These are phyloP conservation scores for Selenia dentaria DNA, from an alignment of 2,888 invertebrate genomes.

Conservation along the genomic window DNA sequence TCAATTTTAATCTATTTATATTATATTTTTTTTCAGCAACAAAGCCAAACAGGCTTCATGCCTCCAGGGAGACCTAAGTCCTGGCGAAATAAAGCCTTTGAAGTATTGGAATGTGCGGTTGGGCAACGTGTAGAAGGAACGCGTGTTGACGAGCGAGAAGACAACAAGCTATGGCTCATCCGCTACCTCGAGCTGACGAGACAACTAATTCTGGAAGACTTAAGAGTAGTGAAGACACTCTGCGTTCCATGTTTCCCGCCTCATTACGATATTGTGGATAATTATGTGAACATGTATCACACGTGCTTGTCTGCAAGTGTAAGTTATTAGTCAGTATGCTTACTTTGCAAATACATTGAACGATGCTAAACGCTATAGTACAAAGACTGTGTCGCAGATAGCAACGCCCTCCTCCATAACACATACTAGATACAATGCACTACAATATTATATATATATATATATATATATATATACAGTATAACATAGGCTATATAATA, in stretches of 20 bases:
- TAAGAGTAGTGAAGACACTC: conserved; percentile 94
- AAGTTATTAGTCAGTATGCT: conserved; percentile 57
- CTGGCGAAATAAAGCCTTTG: conserved; percentile 95
- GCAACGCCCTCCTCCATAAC: too few relatives aligned
- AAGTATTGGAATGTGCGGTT: conserved; percentile 91
- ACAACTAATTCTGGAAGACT: conserved; percentile 94
- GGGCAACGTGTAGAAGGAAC: conserved; percentile 96
- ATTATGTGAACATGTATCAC: conserved; percentile 97
- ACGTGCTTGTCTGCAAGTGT: conserved; percentile 92
- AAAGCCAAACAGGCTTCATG: conserved; percentile 93
- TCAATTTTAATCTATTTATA: too few relatives aligned
- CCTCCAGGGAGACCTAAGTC: conserved; percentile 97
- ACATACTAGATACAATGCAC: too few relatives aligned
- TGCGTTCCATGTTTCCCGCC: conserved; percentile 98
- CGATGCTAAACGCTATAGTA: too few relatives aligned
- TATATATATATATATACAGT: too few relatives aligned
- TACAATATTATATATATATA: too few relatives aligned
- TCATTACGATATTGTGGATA: conserved; percentile 95
- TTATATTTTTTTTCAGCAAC: conserved; percentile 76
- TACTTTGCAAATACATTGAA: too few relatives aligned
- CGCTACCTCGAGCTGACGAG: conserved; percentile 95
- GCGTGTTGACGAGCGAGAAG: conserved; percentile 94
- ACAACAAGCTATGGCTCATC: conserved; percentile 98
- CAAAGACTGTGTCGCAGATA: too few relatives aligned
- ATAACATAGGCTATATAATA: too few relatives aligned